A percentile compares a stretch with the other conserved stretches of the same genome.
phyloP scores from a whole-genome alignment of 2,888 invertebrate species.

The Phytoseiulus persimilis region DNA sequence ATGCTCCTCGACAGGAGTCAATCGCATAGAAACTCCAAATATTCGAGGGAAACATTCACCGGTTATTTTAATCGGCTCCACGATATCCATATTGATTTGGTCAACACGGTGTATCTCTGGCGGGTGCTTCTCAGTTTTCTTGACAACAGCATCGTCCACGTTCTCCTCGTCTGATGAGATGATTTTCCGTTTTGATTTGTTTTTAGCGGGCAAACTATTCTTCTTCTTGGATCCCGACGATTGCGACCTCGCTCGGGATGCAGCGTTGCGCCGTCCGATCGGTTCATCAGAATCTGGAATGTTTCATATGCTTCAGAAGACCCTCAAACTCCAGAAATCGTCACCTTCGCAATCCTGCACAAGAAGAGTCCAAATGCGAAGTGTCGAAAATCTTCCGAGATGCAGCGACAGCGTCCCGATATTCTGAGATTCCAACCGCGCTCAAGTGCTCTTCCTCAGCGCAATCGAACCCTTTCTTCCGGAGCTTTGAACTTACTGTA shows the following conservation, averaged over 20 bases:
- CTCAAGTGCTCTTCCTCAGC: too few relatives aligned
- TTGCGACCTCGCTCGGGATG: background rate
- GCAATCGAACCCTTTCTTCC: too few relatives aligned
- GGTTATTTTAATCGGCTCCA: background rate
- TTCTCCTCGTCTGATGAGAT: conserved; percentile 28
- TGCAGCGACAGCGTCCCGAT: too few relatives aligned
- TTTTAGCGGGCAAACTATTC: background rate
- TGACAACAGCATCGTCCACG: background rate
- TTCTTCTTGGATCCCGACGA: background rate
- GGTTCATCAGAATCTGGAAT: conserved; percentile 32
- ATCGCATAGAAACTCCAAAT: background rate
- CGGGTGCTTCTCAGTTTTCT: background rate
- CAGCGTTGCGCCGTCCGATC: conserved; percentile 6
- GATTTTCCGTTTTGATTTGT: conserved; percentile 14
- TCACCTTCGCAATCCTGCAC: too few relatives aligned
- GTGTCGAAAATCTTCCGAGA: too few relatives aligned
- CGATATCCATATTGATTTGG: background rate
- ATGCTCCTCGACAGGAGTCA: too few relatives aligned
- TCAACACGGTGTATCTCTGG: background rate
- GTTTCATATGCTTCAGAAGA: background rate
- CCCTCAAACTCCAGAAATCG: background rate
- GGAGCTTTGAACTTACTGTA: background rate
- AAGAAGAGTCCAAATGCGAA: too few relatives aligned
- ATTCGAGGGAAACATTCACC: background rate
- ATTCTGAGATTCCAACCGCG: too few relatives aligned